These are phyloP conservation scores for Nymphalis c-album DNA, from an alignment of 2,888 invertebrate genomes.

Conservation along the genomic window DNA sequence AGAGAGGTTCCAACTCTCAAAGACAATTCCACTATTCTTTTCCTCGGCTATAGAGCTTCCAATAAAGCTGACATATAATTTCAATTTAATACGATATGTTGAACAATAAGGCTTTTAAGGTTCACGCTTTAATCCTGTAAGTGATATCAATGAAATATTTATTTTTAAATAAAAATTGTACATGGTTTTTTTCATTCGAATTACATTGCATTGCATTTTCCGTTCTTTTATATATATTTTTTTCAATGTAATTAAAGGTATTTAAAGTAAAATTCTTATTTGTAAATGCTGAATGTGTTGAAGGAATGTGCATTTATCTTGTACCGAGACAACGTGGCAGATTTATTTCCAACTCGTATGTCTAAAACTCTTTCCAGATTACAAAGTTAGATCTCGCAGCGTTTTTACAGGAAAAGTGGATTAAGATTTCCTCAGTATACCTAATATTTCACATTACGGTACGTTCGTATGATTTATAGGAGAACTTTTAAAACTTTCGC, in stretches of 20 bases:
- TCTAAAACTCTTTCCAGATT: slow-evolving; percentile 67
- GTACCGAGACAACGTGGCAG: slow-evolving; percentile 41
- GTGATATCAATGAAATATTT: not conserved
- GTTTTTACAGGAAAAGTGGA: slow-evolving; percentile 75
- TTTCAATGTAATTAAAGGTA: not conserved
- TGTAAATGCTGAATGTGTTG: slow-evolving; percentile 18
- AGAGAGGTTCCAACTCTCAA: slow-evolving; percentile 62
- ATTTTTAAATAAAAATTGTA: not conserved
- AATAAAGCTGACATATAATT: slow-evolving; percentile 61
- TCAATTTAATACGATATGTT: slow-evolving; percentile 44
- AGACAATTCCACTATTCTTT: slow-evolving; percentile 69
- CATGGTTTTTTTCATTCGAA: too few relatives aligned
- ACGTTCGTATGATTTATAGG: slow-evolving; percentile 76
- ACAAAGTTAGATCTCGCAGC: slow-evolving; percentile 60
- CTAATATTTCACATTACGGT: slow-evolving; percentile 72
- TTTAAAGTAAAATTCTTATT: not conserved
- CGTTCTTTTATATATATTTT: not conserved
- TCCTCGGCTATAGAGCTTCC: slow-evolving; percentile 54
- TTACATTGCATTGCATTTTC: too few relatives aligned
- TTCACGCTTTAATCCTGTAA: not conserved
- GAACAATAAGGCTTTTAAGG: not conserved
- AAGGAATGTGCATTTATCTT: slow-evolving; percentile 38
- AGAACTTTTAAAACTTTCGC: slow-evolving; percentile 72
- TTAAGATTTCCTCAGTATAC: slow-evolving; percentile 74
- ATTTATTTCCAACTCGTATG: slow-evolving; percentile 55